A percentile compares a stretch with the other conserved stretches of the same genome.
These are phyloP conservation scores for Lutjanus campechanus DNA, from an alignment of 2,797 vertebrate genomes.

Conservation along the genomic window DNA sequence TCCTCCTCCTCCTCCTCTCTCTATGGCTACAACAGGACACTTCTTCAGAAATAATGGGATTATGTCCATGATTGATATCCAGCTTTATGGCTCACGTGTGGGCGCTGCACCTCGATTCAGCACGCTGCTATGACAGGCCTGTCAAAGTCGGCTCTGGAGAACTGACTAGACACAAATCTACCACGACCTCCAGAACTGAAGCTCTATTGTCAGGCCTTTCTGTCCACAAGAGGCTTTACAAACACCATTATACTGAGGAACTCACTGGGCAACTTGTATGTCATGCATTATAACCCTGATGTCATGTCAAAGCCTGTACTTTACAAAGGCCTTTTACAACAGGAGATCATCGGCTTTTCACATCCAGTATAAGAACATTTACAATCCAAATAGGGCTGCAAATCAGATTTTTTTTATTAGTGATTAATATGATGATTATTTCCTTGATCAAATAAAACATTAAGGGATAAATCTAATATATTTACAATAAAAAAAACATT, in stretches of 20 bases:
- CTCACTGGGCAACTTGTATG: slow-evolving; percentile 58
- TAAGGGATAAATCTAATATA: background rate
- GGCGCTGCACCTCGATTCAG: slow-evolving; percentile 48
- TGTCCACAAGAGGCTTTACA: slow-evolving; percentile 56
- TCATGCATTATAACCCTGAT: slow-evolving; percentile 29
- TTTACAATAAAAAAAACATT: background rate
- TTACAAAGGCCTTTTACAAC: slow-evolving; percentile 9
- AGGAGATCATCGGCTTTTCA: slow-evolving; percentile 14
- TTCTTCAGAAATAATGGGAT: slow-evolving; percentile 76
- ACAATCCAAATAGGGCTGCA: background rate
- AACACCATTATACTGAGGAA: slow-evolving; percentile 62
- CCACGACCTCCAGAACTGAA: slow-evolving; percentile 53
- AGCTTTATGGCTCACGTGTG: slow-evolving; percentile 70
- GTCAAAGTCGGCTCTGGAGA: slow-evolving; percentile 51
- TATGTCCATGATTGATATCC: slow-evolving; percentile 73
- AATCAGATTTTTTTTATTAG: background rate
- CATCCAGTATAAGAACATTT: background rate
- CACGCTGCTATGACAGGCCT: slow-evolving; percentile 47
- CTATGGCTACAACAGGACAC: slow-evolving; percentile 57
- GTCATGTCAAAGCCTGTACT: slow-evolving; percentile 25
- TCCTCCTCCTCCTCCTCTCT: slow-evolving; percentile 2
- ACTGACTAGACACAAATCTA: slow-evolving; percentile 60
- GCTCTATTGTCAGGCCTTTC: slow-evolving; percentile 55
- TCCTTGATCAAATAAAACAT: background rate
- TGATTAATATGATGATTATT: background rate